A percentile compares a stretch with the other conserved stretches of the same genome.
phyloP scores from a whole-genome alignment of 1,140 invertebrate species.

The Brachionus sp. region DNA sequence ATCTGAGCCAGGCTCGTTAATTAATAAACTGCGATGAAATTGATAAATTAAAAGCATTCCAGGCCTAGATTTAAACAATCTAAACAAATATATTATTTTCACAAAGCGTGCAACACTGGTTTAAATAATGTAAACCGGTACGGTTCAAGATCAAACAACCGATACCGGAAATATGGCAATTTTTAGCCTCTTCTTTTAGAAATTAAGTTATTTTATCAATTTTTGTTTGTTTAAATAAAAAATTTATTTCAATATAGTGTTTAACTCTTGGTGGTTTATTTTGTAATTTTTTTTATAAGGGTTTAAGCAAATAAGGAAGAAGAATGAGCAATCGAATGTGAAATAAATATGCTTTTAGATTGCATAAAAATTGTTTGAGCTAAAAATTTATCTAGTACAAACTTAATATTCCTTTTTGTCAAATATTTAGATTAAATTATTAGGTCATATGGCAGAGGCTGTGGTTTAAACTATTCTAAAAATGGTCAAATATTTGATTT shows the following conservation, averaged over 20 bases:
- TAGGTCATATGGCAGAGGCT: background rate
- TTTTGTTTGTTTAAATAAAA: background rate
- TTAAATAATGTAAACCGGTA: background rate
- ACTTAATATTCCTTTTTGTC: background rate
- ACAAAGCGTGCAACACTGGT: background rate
- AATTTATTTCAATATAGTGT: too few relatives aligned
- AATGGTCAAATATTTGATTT: background rate
- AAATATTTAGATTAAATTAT: slow-evolving; percentile 4
- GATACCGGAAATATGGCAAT: background rate
- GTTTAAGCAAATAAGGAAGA: background rate
- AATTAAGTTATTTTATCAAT: too few relatives aligned
- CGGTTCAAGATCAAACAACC: background rate
- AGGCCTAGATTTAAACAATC: background rate
- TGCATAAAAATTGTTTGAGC: background rate
- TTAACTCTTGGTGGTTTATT: too few relatives aligned
- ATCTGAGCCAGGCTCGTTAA: background rate
- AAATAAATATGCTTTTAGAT: background rate
- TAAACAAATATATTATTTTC: background rate
- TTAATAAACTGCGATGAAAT: slow-evolving; percentile 3
- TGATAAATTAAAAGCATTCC: background rate
- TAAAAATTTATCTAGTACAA: background rate
- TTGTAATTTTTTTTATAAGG: background rate
- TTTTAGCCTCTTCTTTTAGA: too few relatives aligned
- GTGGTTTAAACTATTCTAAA: background rate
- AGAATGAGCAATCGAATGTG: background rate